phyloP scores from a whole-genome alignment of 1,140 invertebrate species.

The Eulimnadia texana region DNA sequence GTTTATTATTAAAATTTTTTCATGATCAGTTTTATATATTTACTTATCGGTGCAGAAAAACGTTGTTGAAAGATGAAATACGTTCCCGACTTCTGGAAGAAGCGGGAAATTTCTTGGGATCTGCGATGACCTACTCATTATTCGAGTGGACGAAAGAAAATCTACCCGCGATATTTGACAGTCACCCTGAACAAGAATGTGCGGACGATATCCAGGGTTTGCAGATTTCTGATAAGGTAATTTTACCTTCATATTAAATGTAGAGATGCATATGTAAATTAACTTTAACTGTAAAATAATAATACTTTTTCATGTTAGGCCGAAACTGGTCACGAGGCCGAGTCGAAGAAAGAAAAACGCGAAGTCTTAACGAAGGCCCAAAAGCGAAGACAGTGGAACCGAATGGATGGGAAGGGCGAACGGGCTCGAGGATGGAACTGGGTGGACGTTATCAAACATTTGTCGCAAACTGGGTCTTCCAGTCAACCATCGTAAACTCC shows the following conservation, averaged over 20 bases:
- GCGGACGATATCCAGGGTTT: neutral
- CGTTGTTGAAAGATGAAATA: conserved; percentile 55
- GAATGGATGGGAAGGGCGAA: conserved; percentile 64
- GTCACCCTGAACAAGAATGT: conserved; percentile 41
- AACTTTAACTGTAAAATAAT: too few relatives aligned
- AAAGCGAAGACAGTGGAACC: conserved; percentile 74
- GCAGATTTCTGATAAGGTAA: conserved; percentile 7
- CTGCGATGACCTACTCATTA: conserved; percentile 84
- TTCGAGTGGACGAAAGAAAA: conserved; percentile 86
- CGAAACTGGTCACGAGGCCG: conserved; percentile 18
- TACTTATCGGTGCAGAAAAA: conserved; percentile 42
- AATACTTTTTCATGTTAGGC: neutral
- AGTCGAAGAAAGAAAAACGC: conserved; percentile 57
- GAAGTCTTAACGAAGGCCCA: conserved; percentile 69
- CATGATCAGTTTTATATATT: too few relatives aligned
- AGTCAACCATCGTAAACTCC: neutral
- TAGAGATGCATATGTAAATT: too few relatives aligned
- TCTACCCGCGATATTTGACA: conserved; percentile 47
- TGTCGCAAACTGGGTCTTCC: conserved; percentile 59
- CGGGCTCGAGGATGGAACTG: conserved; percentile 79
- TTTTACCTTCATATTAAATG: too few relatives aligned
- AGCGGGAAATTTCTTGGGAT: conserved; percentile 63
- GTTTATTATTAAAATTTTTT: too few relatives aligned
- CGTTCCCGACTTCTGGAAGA: conserved; percentile 46
- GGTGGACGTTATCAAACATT: conserved; percentile 87